These are phyloP conservation scores for Hucho hucho DNA, from an alignment of 2,113 vertebrate species.

Conservation along the genomic window DNA sequence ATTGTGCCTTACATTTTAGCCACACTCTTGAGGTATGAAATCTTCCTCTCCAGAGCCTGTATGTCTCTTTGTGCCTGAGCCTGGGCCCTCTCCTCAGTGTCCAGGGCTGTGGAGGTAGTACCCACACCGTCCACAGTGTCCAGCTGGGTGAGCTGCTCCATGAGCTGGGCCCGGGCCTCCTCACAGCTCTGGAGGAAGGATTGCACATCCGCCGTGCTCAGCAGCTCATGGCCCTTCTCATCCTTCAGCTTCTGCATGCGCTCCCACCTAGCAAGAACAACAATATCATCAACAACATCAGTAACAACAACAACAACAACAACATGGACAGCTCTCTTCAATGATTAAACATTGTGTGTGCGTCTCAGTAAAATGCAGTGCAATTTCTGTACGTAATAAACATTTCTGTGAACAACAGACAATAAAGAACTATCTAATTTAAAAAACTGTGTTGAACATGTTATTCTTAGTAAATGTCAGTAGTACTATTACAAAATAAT, in stretches of 20 bases:
- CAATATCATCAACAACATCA: not conserved
- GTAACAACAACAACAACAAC: too few species aligned
- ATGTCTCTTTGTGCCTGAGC: constrained; percentile 71
- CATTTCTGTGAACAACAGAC: not conserved
- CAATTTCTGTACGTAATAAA: not conserved
- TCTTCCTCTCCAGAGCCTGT: constrained; percentile 76
- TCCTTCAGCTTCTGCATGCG: constrained; percentile 80
- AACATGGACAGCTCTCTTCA: too few species aligned
- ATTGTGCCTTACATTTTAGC: constrained; percentile 76
- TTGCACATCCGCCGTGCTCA: constrained; percentile 70
- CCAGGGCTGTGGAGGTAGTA: constrained; percentile 57
- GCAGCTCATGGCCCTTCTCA: constrained; percentile 78
- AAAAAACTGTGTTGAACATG: too few species aligned
- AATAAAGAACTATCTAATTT: too few species aligned
- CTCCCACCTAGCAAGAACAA: constrained; percentile 76
- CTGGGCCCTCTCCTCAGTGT: constrained; percentile 63
- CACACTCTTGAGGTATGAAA: constrained; percentile 76
- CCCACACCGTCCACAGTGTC: constrained; percentile 56
- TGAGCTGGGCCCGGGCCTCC: constrained; percentile 71
- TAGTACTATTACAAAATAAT: too few species aligned
- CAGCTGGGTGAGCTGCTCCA: constrained; percentile 67
- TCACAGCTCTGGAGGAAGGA: constrained; percentile 80
- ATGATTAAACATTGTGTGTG: too few species aligned
- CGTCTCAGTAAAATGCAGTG: not conserved
- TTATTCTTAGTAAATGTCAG: too few species aligned